Evolutionary conservation across 2,797 vertebrate genomes (phyloP), one percentile per base, ranked within the genome.

Genomic region (Gila robusta): DNA sequence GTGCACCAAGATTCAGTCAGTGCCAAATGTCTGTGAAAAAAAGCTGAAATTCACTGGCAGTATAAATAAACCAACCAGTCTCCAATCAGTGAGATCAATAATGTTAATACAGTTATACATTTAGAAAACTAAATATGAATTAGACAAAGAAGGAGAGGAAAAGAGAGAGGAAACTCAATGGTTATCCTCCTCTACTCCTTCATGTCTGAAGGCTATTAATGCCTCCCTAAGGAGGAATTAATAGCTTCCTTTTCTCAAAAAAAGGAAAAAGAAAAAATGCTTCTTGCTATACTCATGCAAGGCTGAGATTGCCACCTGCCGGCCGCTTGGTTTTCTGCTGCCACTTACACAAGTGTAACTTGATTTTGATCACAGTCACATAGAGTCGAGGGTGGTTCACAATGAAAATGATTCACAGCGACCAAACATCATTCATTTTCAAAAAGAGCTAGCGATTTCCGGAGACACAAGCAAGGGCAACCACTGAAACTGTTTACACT

Each of bases 221-320:
- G 92, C 89, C 89, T 89, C 86, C 90, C 93, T 93, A 89, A 93
- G 94, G 92, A 94, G 92, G 91, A 92, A 95, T 95, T 95, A 94
- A 95, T 95, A 92, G 93, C 92, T 95, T 96, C 94, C 95, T 94
- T 94, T 91, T 92, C 91, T 92, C 26, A 49, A 67, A 67, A 64
- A 62, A 39, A 52, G 21, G 26, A 21, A 26, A 72, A 28, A 19
- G 93, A 94, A 95, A 92, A 95, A 92, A 90, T 83, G 35, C 90
- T 11, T 23, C 26, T 62, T n/a, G 28, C 78, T 80, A 47, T 62
- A 12, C 3, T 23, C 72, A 62, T 12, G 16, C 74, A 73, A 81
- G 39, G 72, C 79, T 79, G 82, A 86, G 73, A 80, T 83, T 89
- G 90, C 88, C 78, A 80, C 62, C 78, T 80, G 26, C 78, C 49